Evolutionary conservation across 1,140 invertebrate genomes (phyloP).

Genomic region (Zaprionus tsacasi): DNA sequence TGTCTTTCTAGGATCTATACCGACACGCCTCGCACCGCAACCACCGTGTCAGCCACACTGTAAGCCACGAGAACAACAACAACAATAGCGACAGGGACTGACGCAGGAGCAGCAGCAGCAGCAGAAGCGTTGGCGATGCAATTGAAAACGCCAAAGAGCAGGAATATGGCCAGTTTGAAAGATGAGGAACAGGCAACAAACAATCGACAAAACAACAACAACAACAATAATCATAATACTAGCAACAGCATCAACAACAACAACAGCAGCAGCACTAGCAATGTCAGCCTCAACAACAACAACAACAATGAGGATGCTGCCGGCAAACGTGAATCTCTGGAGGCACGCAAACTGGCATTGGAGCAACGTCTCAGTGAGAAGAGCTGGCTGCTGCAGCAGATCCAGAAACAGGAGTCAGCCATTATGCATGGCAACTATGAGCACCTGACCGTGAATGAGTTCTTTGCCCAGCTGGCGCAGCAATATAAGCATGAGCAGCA

Average conservation of each 20-base stretch:
- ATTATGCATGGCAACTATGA: slow-evolving; percentile 81
- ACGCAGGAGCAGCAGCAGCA: slow-evolving; percentile 27
- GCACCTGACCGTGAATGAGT: slow-evolving; percentile 76
- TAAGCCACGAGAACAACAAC: slow-evolving; percentile 34
- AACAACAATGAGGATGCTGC: slow-evolving; percentile 67
- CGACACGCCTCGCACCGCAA: slow-evolving; percentile 21
- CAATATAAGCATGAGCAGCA: slow-evolving; percentile 79
- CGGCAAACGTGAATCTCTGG: slow-evolving; percentile 65
- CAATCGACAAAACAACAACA: slow-evolving; percentile 53
- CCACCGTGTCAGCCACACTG: slow-evolving; percentile 29
- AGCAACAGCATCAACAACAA: slow-evolving; percentile 39
- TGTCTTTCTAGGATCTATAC: slow-evolving; percentile 49
- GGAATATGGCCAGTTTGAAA: slow-evolving; percentile 77
- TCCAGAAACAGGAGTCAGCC: slow-evolving; percentile 77
- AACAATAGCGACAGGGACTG: slow-evolving; percentile 32
- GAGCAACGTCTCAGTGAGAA: slow-evolving; percentile 76
- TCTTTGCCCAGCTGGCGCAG: slow-evolving; percentile 69
- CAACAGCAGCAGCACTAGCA: slow-evolving; percentile 45
- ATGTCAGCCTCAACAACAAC: slow-evolving; percentile 49
- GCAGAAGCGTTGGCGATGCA: slow-evolving; percentile 69
- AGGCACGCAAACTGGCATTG: slow-evolving; percentile 67
- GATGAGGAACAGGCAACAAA: slow-evolving; percentile 70
- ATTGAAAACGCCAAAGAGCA: slow-evolving; percentile 74
- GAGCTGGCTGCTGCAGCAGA: slow-evolving; percentile 78
- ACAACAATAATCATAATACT: slow-evolving; percentile 44